Evolutionary conservation across 30 jellyfish, hydroid and myxozoan genomes (phyloP).

Genomic region (Morbakka virulenta): DNA sequence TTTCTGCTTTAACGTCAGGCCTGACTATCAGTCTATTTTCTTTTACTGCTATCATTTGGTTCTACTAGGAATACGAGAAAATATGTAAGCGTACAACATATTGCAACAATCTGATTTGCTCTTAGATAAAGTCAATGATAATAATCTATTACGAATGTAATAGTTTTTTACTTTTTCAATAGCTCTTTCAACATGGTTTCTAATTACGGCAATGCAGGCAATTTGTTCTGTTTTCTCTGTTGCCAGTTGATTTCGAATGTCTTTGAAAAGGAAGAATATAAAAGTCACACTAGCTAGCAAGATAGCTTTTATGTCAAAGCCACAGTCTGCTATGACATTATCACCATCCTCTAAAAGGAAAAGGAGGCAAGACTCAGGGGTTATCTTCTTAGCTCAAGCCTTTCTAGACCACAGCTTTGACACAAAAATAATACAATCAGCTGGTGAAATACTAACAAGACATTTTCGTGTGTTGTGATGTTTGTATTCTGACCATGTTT

Average conservation of each 20-base stretch:
- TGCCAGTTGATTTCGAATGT: slow-evolving; percentile 8
- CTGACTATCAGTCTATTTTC: no score
- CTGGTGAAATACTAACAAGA: slow-evolving; percentile 36
- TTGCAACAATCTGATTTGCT: not conserved
- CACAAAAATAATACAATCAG: slow-evolving; percentile 15
- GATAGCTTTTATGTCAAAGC: slow-evolving; percentile 39
- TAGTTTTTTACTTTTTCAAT: slow-evolving; percentile 33
- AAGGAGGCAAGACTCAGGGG: not conserved
- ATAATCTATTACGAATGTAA: slow-evolving; percentile 6
- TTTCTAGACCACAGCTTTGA: slow-evolving; percentile 6
- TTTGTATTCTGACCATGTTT: slow-evolving; percentile 37
- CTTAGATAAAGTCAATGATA: not conserved
- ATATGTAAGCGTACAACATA: not conserved
- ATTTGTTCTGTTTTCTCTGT: slow-evolving; percentile 27
- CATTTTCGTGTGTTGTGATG: slow-evolving; percentile 39
- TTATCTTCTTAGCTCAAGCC: slow-evolving; percentile 20
- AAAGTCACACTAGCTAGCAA: slow-evolving; percentile 24
- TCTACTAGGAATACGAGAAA: not conserved
- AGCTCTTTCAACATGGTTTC: slow-evolving; percentile 42
- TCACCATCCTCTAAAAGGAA: slow-evolving; percentile 39
- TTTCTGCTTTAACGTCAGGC: no score
- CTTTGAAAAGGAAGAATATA: no score
- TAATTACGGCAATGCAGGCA: slow-evolving; percentile 20
- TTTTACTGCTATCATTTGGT: not conserved
- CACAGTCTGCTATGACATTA: slow-evolving; percentile 58